Conservation (phyloP, 1,140 invertebrate genomes). For the Cotesia vestalis region DNA sequence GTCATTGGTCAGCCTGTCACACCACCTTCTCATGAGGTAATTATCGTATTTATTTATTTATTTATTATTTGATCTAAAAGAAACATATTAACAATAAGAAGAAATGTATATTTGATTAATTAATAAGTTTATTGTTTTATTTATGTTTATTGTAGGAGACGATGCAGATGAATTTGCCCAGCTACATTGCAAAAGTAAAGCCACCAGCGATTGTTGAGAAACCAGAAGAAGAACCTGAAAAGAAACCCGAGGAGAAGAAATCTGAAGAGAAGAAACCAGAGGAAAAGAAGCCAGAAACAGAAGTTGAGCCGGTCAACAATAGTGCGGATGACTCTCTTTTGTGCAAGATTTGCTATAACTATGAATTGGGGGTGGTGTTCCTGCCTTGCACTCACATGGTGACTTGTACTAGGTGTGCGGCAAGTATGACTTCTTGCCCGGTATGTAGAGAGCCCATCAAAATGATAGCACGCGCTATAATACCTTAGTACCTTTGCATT, state of each 20-base stretch:
- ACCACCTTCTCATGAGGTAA: slow-evolving; percentile 56
- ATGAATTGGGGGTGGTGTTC: slow-evolving; percentile 86
- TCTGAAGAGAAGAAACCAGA: no score
- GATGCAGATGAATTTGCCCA: slow-evolving; percentile 56
- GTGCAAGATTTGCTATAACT: slow-evolving; percentile 83
- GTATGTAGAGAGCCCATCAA: slow-evolving; percentile 80
- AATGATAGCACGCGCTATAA: slow-evolving; percentile 79
- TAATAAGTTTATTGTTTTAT: slow-evolving; percentile 13
- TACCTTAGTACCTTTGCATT: slow-evolving; percentile 68
- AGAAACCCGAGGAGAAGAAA: slow-evolving; percentile 29
- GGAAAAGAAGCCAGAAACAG: slow-evolving; percentile 21
- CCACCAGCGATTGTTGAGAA: slow-evolving; percentile 26
- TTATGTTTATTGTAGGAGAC: slow-evolving; percentile 53
- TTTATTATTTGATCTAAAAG: no score
- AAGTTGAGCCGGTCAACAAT: slow-evolving; percentile 33
- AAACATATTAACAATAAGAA: no score
- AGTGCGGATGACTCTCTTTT: slow-evolving; percentile 66
- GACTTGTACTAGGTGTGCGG: slow-evolving; percentile 84
- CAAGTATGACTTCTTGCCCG: slow-evolving; percentile 80
- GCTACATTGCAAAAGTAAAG: slow-evolving; percentile 56
- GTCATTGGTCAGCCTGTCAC: slow-evolving; percentile 59
- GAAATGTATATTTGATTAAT: no score
- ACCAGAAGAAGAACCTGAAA: slow-evolving; percentile 38
- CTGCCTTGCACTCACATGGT: slow-evolving; percentile 90
- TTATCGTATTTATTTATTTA: slow-evolving; percentile 10